These are phyloP conservation scores for Malacoctenus gilli DNA, from an alignment of 2,797 vertebrate species.

Conservation along the genomic window DNA sequence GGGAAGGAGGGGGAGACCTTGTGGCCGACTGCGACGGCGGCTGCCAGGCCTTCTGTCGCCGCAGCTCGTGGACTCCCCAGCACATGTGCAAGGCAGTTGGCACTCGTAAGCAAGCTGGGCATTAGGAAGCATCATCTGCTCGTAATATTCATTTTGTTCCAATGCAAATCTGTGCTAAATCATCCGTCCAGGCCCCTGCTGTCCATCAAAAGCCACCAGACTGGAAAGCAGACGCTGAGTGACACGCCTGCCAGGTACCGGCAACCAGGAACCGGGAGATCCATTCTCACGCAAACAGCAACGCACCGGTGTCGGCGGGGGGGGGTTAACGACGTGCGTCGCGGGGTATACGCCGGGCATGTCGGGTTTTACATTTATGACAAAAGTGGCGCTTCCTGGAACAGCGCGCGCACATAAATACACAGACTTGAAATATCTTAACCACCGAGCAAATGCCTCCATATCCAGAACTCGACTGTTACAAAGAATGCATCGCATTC, in stretches of 20 bases:
- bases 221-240: slow-evolving; percentile 65
- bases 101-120: slow-evolving; percentile 62
- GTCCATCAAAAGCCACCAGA: slow-evolving; percentile 69
- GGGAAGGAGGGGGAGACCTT: slow-evolving; percentile 24
- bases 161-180: slow-evolving; percentile 75
- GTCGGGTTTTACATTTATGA: slow-evolving; percentile 51
- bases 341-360: slow-evolving; percentile 29
- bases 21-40: slow-evolving; percentile 48
- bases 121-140: slow-evolving; percentile 77
- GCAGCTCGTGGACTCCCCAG: slow-evolving; percentile 56
- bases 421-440: slow-evolving; percentile 69
- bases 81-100: slow-evolving; percentile 75
- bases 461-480: slow-evolving; percentile 74
- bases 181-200: slow-evolving; percentile 70
- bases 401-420: slow-evolving; percentile 56
- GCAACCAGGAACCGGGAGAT: slow-evolving; percentile 50
- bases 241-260: slow-evolving; percentile 68
- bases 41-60: slow-evolving; percentile 76
- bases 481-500: slow-evolving; percentile 74
- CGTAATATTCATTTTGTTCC: slow-evolving; percentile 61
- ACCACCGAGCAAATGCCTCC: slow-evolving; percentile 76
- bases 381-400: slow-evolving; percentile 53
- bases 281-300: slow-evolving; percentile 31
- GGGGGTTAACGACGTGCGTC: slow-evolving; percentile 22
- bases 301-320: slow-evolving; percentile 13